Evolutionary conservation across 2,113 vertebrate genomes (phyloP), one percentile per base, ranked within the genome.

Genomic region (Hippocampus guttulatus): DNA sequence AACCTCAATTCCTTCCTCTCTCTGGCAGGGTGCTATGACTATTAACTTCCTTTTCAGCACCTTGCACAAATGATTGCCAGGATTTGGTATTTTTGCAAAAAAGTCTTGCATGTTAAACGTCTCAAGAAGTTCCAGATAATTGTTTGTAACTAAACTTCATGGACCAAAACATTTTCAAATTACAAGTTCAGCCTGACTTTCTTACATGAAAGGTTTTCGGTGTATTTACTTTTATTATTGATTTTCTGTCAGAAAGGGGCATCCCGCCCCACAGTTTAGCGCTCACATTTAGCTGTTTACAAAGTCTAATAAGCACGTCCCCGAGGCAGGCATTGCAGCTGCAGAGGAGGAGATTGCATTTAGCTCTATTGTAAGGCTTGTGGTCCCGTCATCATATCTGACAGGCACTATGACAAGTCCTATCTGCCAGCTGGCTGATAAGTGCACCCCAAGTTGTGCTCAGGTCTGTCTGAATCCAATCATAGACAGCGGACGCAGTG

Each of bases 341-440:
- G 82, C 78, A 81, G 81, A 81, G 85, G 76, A 88, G 86, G 88
- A 92, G 88, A 92, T 91, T 92, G 85, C 78, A 88, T 90, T 91
- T 88, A 87, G 86, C 84, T 81, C 81, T 82, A 93, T 89, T 91
- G 90, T 90, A 84, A 83, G 83, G 78, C 70, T 87, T 66, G 75
- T 71, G 72, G 85, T 83, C 77, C 80, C 83, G 82, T 88, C 88
- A 92, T 91, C 91, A 86, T 89, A 91, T 91, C 82, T 88, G 80
- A 91, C 88, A 90, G 89, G 81, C 84, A 60, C 81, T 89, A 90
- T 91, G 91, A 92, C 92, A 92, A 89, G 84, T 81, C 82, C 83
- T 90, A 92, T 90, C 89, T 92, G 88, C 87, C 85, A 80, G 79
- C 79, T 65, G 75, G 86, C 89, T 91, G 91, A 91, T 93, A 91